Percentiles rank a stretch among this genome's conserved stretches.
Evolutionary conservation across 1,140 invertebrate genomes (phyloP).

Genomic region (Drosophila obscura): DNA sequence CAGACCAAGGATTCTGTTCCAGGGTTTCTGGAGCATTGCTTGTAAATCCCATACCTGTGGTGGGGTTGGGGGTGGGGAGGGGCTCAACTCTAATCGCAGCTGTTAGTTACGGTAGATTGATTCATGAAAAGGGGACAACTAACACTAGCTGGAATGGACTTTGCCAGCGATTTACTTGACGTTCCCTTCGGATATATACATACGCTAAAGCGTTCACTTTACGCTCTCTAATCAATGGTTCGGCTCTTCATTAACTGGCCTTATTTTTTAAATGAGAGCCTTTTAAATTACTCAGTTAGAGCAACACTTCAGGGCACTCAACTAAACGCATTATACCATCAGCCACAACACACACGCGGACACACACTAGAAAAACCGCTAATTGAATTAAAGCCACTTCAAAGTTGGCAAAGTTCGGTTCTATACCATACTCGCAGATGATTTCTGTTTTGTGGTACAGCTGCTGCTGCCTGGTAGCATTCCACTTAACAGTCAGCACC

Average conservation of each 20-base stretch:
- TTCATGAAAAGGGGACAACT: background rate
- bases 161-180: constrained; percentile 5
- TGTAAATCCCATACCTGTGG: constrained; percentile 17
- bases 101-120: constrained; percentile 36
- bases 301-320: constrained; percentile 33
- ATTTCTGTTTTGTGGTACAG: constrained; percentile 10
- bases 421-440: constrained; percentile 6
- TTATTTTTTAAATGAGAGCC: constrained; percentile 11
- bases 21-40: background rate
- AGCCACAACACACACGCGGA: constrained; percentile 3
- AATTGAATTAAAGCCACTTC: constrained; percentile 72
- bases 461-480: constrained; percentile 2
- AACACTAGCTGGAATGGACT: background rate
- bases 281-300: constrained; percentile 18
- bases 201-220: too few species aligned
- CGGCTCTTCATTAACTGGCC: constrained; percentile 13
- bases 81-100: constrained; percentile 18
- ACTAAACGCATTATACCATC: constrained; percentile 52
- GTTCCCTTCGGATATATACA: background rate
- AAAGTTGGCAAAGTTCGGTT: constrained; percentile 36
- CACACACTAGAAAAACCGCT: constrained; percentile 57
- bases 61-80: background rate
- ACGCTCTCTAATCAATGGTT: background rate
- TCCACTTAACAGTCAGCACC: constrained; percentile 47
- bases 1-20: constrained; percentile 18